Conservation (phyloP, 2,797 vertebrate species). For the Falco concolor region DNA sequence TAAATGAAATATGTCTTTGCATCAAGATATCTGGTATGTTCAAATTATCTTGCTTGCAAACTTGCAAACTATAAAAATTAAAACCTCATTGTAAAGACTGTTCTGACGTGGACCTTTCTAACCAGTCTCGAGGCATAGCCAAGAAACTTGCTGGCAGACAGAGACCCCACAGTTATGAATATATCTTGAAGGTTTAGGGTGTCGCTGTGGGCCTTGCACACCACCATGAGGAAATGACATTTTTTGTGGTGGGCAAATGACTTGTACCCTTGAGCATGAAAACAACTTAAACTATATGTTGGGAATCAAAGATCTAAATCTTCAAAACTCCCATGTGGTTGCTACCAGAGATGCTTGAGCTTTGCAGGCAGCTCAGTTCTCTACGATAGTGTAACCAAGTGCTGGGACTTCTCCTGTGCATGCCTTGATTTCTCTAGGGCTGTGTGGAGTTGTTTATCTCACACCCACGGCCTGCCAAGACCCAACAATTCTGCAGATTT, state of each 20-base stretch:
- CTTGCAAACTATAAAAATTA: not conserved
- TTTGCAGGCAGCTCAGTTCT: not conserved
- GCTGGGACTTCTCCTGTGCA: not conserved
- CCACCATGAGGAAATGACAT: not conserved
- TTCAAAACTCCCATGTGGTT: not conserved
- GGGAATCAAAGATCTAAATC: not conserved
- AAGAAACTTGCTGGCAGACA: not conserved
- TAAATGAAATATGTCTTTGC: not conserved
- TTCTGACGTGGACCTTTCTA: not conserved
- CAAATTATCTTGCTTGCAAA: not conserved
- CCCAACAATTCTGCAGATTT: not conserved
- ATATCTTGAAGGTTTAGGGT: not conserved
- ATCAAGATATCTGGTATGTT: not conserved
- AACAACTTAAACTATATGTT: not conserved
- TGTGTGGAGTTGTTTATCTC: not conserved
- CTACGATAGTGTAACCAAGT: not conserved
- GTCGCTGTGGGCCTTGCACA: not conserved
- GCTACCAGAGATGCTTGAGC: not conserved
- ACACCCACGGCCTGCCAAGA: not conserved
- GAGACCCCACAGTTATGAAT: not conserved
- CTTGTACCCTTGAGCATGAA: not conserved
- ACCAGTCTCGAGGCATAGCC: not conserved
- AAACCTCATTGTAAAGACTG: not conserved
- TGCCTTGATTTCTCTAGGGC: not conserved
- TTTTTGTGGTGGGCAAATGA: not conserved